Conservation (phyloP, 2,888 invertebrate genomes). For the Acrocyrtus sp. region DNA sequence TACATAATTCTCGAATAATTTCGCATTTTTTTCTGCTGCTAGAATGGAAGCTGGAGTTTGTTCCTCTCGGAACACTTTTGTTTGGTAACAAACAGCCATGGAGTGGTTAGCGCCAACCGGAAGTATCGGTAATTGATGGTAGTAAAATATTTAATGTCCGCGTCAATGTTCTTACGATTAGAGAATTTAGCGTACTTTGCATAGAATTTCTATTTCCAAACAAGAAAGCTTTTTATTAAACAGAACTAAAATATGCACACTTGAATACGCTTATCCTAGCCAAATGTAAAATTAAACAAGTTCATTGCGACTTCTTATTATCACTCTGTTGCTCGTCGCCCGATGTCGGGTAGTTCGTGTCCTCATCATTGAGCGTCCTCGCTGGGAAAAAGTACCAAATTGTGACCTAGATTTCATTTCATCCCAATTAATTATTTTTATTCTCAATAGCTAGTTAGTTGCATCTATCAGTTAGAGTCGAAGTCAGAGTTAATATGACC, state of each 20-base stretch:
- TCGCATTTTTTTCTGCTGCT: neutral
- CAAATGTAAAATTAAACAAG: too few relatives aligned
- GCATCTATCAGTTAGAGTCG: too few relatives aligned
- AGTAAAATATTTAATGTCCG: neutral
- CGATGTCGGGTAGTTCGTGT: neutral
- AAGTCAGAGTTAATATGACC: too few relatives aligned
- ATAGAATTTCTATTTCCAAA: neutral
- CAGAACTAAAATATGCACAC: neutral
- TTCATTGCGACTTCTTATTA: neutral
- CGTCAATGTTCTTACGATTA: neutral
- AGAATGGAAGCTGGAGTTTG: conserved; percentile 16
- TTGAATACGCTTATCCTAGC: neutral
- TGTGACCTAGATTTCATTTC: too few relatives aligned
- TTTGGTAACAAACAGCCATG: too few relatives aligned
- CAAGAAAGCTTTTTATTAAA: neutral
- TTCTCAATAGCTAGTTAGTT: too few relatives aligned
- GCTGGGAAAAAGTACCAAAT: conserved; percentile 13
- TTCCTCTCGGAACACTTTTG: conserved; percentile 20
- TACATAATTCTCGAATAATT: too few relatives aligned
- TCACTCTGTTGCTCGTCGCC: neutral
- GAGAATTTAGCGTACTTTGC: neutral
- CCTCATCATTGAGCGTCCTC: neutral
- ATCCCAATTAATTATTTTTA: too few relatives aligned
- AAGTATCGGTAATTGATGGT: too few relatives aligned
- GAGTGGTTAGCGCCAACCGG: too few relatives aligned